Base-by-base conservation (phyloP, 2,888 invertebrate genomes). In the Rapana venosa region DNA sequence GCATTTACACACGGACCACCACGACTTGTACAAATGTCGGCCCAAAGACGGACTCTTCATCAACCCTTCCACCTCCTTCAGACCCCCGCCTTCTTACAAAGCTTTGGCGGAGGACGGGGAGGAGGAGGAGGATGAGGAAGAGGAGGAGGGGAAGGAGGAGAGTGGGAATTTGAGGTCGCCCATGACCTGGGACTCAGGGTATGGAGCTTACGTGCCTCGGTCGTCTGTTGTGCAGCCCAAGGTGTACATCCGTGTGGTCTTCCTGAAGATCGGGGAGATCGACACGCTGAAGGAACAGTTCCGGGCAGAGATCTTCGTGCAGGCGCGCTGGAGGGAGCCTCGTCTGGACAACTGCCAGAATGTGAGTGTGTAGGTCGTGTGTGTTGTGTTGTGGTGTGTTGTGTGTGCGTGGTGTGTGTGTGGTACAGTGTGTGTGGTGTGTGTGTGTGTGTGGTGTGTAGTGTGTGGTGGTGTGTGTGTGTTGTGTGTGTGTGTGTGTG, bases 221-320 rank as follows among this genome's bases (percentile, higher is more conserved):
- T 79, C 79, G 35, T 74, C 81, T 88, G 87, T 87, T 35, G 36
- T 35, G 74, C 92, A 92, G 89, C 93, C 92, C 35, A 90, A 91
- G 30, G 94, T 94, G n/a, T 92, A 90, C 87, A 91, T 94, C 0
- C 90, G 91, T 20, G 92, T 93, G 11, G 93, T 93, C 77, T 93
- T 94, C 87, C 92, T 94, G 32, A 94, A 94, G 90, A 90, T 94
- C 26, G 94, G 94, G 0, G 93, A 94, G 89, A 93, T 94, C 22
- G 93, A 94, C 87, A 94, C 94, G 0, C 92, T 94, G 4, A 93
- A 94, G 88, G 94, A 94, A 89, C 93, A 92, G 79, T 94, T 92
- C 87, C 92, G 91, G 79, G 93, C 94, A 0, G 94, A 94, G 74
- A 91, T 94, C 0, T 94, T 92, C 87, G 92, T 94, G 66, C 93